phyloP scores from a whole-genome alignment of 30 jellyfish, hydroid and myxozoan genomes.

The Aurelia sp. region DNA sequence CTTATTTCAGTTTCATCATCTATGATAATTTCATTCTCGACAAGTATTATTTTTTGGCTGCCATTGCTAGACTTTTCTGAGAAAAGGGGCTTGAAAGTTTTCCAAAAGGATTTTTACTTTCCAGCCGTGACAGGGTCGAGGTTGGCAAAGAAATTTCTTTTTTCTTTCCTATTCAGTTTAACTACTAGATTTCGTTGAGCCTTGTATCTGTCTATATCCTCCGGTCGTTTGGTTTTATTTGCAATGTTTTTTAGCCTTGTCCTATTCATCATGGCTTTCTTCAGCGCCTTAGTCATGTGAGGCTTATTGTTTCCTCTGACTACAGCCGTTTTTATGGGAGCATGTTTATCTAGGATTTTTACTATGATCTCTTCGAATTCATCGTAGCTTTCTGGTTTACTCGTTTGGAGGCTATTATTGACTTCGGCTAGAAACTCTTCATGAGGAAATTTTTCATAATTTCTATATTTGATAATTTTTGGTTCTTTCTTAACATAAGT shows the following conservation, averaged over 20 bases:
- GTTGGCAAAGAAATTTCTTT: too few relatives aligned
- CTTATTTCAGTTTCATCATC: slow-evolving; percentile 7
- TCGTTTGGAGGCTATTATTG: slow-evolving; percentile 3
- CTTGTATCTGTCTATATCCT: background rate
- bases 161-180: too few relatives aligned
- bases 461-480: too few relatives aligned
- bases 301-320: too few relatives aligned
- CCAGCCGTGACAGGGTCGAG: background rate
- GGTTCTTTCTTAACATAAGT: too few relatives aligned
- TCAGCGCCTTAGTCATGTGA: too few relatives aligned
- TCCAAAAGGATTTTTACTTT: slow-evolving; percentile 14
- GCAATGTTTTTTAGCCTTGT: too few relatives aligned
- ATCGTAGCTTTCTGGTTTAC: background rate
- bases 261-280: too few relatives aligned
- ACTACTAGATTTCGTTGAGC: too few relatives aligned
- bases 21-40: background rate
- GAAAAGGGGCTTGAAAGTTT: slow-evolving; percentile 9
- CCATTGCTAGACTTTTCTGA: background rate
- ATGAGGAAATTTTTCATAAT: background rate
- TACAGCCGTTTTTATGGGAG: too few relatives aligned
- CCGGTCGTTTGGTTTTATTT: too few relatives aligned
- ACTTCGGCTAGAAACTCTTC: background rate
- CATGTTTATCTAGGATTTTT: slow-evolving; percentile 1
- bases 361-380: background rate
- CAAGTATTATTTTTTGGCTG: too few relatives aligned